phyloP scores from a whole-genome alignment of 2,888 invertebrate genomes.

The Brachypalpus laphriformis region DNA sequence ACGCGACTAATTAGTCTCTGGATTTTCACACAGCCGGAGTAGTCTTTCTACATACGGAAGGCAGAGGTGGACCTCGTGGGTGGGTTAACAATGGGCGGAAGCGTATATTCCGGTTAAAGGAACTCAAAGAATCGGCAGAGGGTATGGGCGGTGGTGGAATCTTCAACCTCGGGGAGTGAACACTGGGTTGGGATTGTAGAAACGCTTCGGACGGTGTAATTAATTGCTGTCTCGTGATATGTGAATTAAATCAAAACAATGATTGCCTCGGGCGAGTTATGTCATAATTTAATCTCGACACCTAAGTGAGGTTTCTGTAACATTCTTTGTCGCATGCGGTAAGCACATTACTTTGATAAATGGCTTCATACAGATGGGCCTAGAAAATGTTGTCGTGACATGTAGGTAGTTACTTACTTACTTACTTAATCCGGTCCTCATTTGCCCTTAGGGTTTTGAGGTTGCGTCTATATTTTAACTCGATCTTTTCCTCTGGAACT shows the following conservation, averaged over 20 bases:
- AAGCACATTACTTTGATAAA: too few species aligned
- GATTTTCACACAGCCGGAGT: conserved; percentile 39
- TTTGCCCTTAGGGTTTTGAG: too few species aligned
- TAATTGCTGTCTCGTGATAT: conserved; percentile 46
- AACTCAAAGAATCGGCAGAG: conserved; percentile 18
- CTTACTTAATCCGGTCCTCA: too few species aligned
- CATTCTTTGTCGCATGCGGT: not conserved
- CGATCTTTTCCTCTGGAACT: too few species aligned
- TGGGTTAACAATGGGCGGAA: conserved; percentile 59
- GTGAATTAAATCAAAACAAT: conserved; percentile 39
- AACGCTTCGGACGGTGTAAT: conserved; percentile 23
- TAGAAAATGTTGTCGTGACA: too few species aligned
- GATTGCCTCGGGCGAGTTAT: not conserved
- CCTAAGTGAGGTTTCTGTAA: not conserved
- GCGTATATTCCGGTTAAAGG: not conserved
- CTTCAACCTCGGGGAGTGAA: conserved; percentile 1
- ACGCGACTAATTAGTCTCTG: conserved; percentile 70
- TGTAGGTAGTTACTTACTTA: too few species aligned
- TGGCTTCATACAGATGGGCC: too few species aligned
- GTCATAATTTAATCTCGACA: not conserved
- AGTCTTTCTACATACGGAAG: conserved; percentile 45
- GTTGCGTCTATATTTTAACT: too few species aligned
- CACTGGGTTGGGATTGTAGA: conserved; percentile 4
- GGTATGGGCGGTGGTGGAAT: conserved; percentile 28
- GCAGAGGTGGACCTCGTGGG: conserved; percentile 63